phyloP scores from a whole-genome alignment of 1,140 invertebrate species.

The Papilio dardanus region DNA sequence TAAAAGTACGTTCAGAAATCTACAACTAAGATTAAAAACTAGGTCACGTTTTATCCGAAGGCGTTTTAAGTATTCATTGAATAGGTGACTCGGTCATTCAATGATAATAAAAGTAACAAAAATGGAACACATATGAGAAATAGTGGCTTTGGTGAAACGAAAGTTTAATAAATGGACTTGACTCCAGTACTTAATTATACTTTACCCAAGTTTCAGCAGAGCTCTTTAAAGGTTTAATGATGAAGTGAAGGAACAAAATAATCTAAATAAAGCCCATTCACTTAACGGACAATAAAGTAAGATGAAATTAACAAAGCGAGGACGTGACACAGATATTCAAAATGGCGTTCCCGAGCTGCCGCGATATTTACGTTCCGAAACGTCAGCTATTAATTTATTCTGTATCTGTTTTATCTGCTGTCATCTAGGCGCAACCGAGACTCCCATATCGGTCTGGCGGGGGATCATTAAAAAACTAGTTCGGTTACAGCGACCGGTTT shows the following conservation, averaged over 20 bases:
- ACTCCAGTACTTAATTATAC: background rate
- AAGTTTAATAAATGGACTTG: background rate
- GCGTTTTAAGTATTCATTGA: background rate
- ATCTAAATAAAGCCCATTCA: background rate
- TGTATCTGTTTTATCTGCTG: conserved; percentile 71
- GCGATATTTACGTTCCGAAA: conserved; percentile 43
- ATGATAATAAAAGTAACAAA: background rate
- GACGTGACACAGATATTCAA: conserved; percentile 31
- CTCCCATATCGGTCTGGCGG: conserved; percentile 62
- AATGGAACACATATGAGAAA: background rate
- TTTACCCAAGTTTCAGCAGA: too few relatives aligned
- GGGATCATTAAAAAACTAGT: conserved; percentile 74
- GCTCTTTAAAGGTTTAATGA: too few relatives aligned
- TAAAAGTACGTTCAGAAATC: background rate
- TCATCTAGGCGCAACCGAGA: conserved; percentile 71
- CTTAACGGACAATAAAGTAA: background rate
- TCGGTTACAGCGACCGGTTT: conserved; percentile 54
- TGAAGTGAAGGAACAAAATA: background rate
- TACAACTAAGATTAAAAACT: background rate
- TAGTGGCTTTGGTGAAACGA: background rate
- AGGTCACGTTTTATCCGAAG: background rate
- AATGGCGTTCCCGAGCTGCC: conserved; percentile 23
- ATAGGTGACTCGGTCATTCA: background rate
- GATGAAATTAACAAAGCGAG: background rate
- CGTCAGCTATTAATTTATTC: conserved; percentile 70